Base-by-base conservation (phyloP, 2,113 vertebrate genomes). In the Bufo gargarizans region DNA sequence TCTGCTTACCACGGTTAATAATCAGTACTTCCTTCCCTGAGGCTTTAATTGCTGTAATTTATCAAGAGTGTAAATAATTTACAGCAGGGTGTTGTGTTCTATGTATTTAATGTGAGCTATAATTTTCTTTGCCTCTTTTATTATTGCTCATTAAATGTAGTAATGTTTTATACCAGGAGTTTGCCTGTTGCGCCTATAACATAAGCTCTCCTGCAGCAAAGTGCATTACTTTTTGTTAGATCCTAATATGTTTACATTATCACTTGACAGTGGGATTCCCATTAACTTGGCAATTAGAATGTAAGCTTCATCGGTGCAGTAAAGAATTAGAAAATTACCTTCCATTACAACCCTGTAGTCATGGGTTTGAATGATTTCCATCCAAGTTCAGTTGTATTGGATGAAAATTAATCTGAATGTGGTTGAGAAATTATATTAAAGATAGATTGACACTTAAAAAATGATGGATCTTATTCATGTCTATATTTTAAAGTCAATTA, bases 41-140 rank as follows among this genome's bases (percentile, higher is more conserved):
- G 74, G 81, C 61, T 89, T 89, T 89, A 89, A 89, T 89, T 89
- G 74, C 81, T 69, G 71, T 16, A 77, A 84, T 89, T 89, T 14
- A 89, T 89, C 87, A 89, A 78, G 59, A 65, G 20, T 89, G 87
- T 89, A 82, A 89, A 89, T 89, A 89, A 88, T 88, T 88, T 69
- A 88, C 58, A 78, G 58, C 59, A 69, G 50, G 67, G 81, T 89
- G 84, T 87, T 87, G 58, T 84, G 78, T 84, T 77, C 81, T 77
- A 33, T 59, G 61, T 72, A 78, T 43, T 84, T 78, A 88, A 77
- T 88, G 80, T 77, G 67, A 84, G 81, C 87, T 84, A 78, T 89
- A 78, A 89, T 74, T 82, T 88, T 49, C 69, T 47, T 83, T 61
- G 43, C 43, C 17, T 61, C n/a, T 88, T 88, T 76, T 84, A 83